These are phyloP conservation scores for Ricordea florida DNA, from an alignment of 92 coral and sea anemone species.

Conservation along the genomic window DNA sequence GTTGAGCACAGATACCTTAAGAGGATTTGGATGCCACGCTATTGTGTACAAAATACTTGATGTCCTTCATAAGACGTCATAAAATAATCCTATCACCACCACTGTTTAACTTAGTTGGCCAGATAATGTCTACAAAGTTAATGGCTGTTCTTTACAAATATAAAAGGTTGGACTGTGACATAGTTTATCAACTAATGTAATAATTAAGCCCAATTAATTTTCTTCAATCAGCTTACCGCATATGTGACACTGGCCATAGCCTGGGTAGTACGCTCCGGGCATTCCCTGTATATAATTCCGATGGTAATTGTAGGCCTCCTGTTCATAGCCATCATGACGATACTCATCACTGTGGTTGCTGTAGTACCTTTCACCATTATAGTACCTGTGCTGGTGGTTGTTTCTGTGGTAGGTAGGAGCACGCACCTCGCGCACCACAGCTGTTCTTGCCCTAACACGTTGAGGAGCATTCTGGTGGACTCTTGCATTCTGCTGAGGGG, in stretches of 20 bases:
- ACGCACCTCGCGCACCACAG: conserved; percentile 11
- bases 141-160: no score
- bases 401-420: conserved; percentile 21
- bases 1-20: not conserved
- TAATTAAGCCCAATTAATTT: not conserved
- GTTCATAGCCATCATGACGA: conserved; percentile 4
- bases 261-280: conserved; percentile 48
- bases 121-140: no score
- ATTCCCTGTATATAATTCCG: conserved; percentile 39
- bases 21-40: not conserved
- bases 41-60: no score
- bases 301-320: not conserved
- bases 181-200: not conserved
- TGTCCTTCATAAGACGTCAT: no score
- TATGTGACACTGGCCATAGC: conserved; percentile 74
- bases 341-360: conserved; percentile 22
- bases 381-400: conserved; percentile 14
- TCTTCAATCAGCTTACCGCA: no score
- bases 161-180: no score
- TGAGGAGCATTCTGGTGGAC: not conserved
- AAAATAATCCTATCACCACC: no score
- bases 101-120: no score
- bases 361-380: conserved; percentile 30
- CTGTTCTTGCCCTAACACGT: conserved; percentile 5
- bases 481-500: not conserved